Base-by-base conservation (phyloP, 2,888 invertebrate species). In the Keiferia lycopersicella region DNA sequence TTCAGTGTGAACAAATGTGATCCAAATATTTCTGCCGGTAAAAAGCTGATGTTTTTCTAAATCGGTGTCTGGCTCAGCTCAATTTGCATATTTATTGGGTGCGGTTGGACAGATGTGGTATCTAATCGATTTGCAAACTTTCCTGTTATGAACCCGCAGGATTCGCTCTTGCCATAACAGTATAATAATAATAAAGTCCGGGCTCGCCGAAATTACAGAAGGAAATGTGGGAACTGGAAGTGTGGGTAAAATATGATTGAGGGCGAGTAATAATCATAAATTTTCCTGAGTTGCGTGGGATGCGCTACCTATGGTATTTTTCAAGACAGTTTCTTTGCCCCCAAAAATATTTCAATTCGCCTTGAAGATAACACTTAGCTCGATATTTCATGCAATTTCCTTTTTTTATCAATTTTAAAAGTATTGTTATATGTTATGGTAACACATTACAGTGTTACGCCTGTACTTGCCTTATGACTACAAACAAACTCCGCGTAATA, bases 51-150 rank as follows among this genome's bases (percentile, higher is more conserved):
- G 64, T 56, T 58, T 67, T 62, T 6, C 58, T 62, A 20, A 38
- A 48, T 50, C 41, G 41, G 39, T 41, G 50, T 59, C 61, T 75
- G 84, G 84, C 83, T 78, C 71, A 73, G 67, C 70, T 66, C 72
- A 81, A 87, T 87, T 87, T 85, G 81, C 87, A 87, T 87, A 87
- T 87, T 87, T 87, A 87, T 87, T 87, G 84, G 84, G 76, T 78
- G 78, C 70, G 66, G 69, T 70, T 69, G 77, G 76, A 78, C 81
- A 79, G 84, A 80, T 79, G 82, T 78, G 81, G 73, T 79, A 75
- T 69, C 78, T 83, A 84, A 84, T 86, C 86, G 85, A 87, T 71
- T 72, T 73, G 66, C 71, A 72, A 74, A 79, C 70, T 63, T 60
- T 60, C 60, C 22, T 45, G 60, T 45, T 60, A 45, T 60, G 56